Evolutionary conservation across 2,113 vertebrate species (phyloP), one percentile per base, ranked within the genome.

Genomic region (Larimichthys polyactis): DNA sequence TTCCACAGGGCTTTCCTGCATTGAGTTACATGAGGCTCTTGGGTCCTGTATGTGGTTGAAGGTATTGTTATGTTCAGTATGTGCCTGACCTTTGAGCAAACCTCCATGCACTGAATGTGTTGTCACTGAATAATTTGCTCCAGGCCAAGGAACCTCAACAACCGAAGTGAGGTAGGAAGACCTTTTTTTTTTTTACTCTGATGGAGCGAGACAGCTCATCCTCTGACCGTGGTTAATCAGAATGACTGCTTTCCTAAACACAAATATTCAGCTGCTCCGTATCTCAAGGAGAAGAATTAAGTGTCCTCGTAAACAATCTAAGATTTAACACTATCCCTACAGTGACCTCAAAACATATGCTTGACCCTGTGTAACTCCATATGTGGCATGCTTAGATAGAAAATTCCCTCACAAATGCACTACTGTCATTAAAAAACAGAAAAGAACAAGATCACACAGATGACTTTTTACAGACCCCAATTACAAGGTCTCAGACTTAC

Each of bases 51-150:
- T 73, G 57, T 49, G 64, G 57, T 48, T 44, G 57, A 44, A 29
- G 11, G 20, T 72, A 81, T 75, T 2, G 29, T 58, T 49, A 86
- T 75, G 48, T 74, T 82, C n/a, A 75, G 43, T 51, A 40, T 24
- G 75, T 75, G 65, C 36, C 60, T 72, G 62, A 82, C 71, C 59
- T 87, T 83, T 63, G 17, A 81, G 58, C 62, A 69, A 78, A 81
- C 71, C 57, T 75, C 51, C 29, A 49, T n/a, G 32, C 32, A 29
- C 14, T 20, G 17, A 51, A 67, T 57, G 75, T 62, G 71, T 75
- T 83, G 57, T 80, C 66, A 76, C 14, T 70, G 43, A 78, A 81
- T 73, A 54, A 85, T 87, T 70, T 74, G 58, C 67, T 83, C 12
- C 14, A 77, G 65, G 78, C 36, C 4, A 8, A 1, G 20, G 32